These are phyloP conservation scores for Ctenicera cuprea DNA, from an alignment of 2,888 invertebrate genomes.

Conservation along the genomic window DNA sequence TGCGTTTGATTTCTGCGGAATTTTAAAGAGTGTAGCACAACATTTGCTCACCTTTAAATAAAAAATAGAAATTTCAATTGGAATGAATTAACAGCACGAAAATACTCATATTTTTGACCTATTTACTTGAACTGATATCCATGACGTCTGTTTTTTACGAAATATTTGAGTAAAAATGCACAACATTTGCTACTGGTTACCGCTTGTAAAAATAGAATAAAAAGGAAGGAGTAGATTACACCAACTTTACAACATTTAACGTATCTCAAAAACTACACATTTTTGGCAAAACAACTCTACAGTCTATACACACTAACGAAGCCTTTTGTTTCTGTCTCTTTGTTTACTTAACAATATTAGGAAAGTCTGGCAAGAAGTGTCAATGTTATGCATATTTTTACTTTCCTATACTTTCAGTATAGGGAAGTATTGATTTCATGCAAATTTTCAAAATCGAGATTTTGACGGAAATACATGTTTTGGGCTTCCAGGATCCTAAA, in stretches of 20 bases:
- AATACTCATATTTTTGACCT: too few species aligned
- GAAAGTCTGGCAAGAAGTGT: slow-evolving; percentile 5
- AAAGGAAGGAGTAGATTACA: neutral
- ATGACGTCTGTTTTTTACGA: too few species aligned
- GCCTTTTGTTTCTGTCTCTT: slow-evolving; percentile 12
- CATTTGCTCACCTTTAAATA: too few species aligned
- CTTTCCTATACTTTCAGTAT: neutral
- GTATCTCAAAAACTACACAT: neutral
- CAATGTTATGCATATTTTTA: neutral
- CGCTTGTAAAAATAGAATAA: neutral
- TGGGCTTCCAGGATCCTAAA: too few species aligned
- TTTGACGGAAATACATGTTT: too few species aligned
- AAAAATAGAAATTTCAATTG: too few species aligned
- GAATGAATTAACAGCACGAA: too few species aligned
- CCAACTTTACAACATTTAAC: neutral
- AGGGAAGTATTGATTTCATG: too few species aligned
- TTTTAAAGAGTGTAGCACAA: too few species aligned
- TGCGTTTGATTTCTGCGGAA: too few species aligned
- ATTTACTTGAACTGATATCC: too few species aligned
- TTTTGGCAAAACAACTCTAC: neutral
- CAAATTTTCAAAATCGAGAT: too few species aligned
- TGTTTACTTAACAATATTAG: slow-evolving; percentile 9
- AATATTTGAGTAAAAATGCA: slow-evolving; percentile 4
- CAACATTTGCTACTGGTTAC: neutral
- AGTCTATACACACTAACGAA: slow-evolving; percentile 7